These are phyloP conservation scores for Muntiacus reevesi DNA, from an alignment of 2,113 vertebrate species.

Conservation along the genomic window DNA sequence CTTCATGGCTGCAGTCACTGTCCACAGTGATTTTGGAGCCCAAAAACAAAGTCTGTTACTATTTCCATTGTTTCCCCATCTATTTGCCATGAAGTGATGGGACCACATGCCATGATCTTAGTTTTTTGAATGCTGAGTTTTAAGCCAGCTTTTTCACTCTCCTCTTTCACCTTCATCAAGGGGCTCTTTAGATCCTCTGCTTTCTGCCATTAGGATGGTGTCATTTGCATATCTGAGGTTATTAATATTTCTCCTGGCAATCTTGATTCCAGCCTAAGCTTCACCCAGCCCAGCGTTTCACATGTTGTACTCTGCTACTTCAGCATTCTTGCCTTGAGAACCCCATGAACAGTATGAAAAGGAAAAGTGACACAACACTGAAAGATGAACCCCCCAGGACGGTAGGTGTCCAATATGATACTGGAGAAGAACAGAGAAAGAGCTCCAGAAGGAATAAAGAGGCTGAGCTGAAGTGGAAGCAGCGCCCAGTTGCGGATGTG, in stretches of 20 bases:
- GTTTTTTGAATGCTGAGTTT: neutral
- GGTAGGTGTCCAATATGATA: neutral
- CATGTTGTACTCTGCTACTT: neutral
- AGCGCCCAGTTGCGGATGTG: accelerated
- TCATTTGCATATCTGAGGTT: neutral
- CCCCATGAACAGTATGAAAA: neutral
- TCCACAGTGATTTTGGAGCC: neutral
- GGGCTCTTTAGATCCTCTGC: neutral
- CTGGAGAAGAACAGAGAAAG: neutral
- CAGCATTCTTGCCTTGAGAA: neutral
- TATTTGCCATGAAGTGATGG: neutral
- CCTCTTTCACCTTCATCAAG: neutral
- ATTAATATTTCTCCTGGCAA: neutral
- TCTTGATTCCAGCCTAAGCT: neutral
- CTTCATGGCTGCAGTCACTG: neutral
- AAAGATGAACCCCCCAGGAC: neutral
- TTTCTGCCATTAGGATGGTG: neutral
- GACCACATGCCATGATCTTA: neutral
- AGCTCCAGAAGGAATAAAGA: neutral
- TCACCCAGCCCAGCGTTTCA: neutral
- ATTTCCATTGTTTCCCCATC: neutral
- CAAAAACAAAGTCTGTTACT: neutral
- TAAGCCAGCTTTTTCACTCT: neutral
- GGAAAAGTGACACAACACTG: neutral
- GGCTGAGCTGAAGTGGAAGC: neutral